Conservation (phyloP, 2,797 vertebrate genomes). For the Diplodus puntazzo region DNA sequence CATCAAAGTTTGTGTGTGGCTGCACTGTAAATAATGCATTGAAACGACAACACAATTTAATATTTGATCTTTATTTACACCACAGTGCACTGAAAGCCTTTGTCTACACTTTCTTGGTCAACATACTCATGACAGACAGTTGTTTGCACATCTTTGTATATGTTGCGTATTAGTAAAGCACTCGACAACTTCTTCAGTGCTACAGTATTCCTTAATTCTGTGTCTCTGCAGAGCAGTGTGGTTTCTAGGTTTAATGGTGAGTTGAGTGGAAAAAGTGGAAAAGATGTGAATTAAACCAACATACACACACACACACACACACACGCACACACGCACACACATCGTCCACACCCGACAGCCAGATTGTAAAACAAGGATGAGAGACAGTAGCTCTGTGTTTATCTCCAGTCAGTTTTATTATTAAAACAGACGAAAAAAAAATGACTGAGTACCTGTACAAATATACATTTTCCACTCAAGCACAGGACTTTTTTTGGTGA, state of each 20-base stretch:
- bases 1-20: too few species aligned
- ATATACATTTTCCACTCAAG: constrained; percentile 71
- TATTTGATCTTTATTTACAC: too few species aligned
- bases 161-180: background rate
- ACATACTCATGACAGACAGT: too few species aligned
- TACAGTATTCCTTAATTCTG: background rate
- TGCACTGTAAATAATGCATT: too few species aligned
- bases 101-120: too few species aligned
- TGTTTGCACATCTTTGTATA: background rate
- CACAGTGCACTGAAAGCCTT: too few species aligned
- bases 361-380: constrained; percentile 3
- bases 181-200: background rate
- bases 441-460: constrained; percentile 72
- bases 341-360: too few species aligned
- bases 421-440: constrained; percentile 46
- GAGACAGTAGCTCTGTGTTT: constrained; percentile 21
- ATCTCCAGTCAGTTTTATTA: constrained; percentile 76
- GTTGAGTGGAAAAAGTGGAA: too few species aligned
- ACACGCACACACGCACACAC: background rate
- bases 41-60: too few species aligned
- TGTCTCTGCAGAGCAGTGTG: background rate
- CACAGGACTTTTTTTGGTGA: constrained; percentile 55
- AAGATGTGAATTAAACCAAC: too few species aligned
- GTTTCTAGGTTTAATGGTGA: too few species aligned
- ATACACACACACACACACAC: background rate